Conservation (phyloP, 2,113 vertebrate species). For the Promerops cafer region DNA sequence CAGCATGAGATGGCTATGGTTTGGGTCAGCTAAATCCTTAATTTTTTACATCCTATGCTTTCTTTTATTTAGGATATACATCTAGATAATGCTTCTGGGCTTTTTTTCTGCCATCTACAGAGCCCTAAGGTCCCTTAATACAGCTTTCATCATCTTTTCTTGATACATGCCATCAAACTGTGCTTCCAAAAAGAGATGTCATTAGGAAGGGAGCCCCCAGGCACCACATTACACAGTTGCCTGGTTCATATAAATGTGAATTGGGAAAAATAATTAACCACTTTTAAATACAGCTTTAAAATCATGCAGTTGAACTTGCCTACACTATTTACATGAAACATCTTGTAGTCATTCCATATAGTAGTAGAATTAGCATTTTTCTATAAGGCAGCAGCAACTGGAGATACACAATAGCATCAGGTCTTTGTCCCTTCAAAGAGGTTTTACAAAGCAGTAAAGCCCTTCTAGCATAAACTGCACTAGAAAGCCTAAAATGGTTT, state of each 20-base stretch:
- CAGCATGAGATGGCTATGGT: neutral
- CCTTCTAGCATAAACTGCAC: neutral
- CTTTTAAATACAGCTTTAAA: constrained; percentile 4
- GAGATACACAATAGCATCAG: neutral
- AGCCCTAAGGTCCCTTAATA: neutral
- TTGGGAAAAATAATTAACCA: neutral
- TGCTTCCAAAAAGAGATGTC: neutral
- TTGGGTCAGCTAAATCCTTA: neutral
- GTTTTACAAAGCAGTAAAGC: neutral
- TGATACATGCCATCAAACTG: neutral
- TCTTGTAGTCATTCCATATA: neutral
- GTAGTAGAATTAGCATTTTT: neutral
- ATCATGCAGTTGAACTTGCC: neutral
- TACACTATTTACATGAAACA: neutral
- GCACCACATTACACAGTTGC: neutral
- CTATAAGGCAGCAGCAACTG: neutral
- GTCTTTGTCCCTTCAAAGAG: neutral
- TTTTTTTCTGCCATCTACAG: neutral
- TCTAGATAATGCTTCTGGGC: neutral
- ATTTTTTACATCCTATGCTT: neutral
- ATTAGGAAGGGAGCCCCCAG: neutral
- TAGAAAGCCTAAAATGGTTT: neutral
- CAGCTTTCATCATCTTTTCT: neutral
- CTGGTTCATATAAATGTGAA: neutral
- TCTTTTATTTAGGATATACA: neutral